Evolutionary conservation across 2,888 invertebrate genomes (phyloP).

Genomic region (Brachynemurus nebulosus): DNA sequence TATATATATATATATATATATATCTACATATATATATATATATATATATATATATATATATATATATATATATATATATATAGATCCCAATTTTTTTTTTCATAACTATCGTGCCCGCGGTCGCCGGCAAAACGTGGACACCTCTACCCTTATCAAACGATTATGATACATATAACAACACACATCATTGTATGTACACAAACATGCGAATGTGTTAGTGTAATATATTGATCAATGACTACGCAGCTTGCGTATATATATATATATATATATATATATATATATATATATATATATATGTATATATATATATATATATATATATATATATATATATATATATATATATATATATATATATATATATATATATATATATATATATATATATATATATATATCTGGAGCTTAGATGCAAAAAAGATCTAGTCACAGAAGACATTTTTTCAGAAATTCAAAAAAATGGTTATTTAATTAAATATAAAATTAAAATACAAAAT

Average conservation of each 20-base stretch:
- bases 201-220: background rate
- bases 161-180: too few species aligned
- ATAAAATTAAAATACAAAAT: too few species aligned
- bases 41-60: background rate
- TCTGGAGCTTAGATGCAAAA: too few species aligned
- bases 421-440: too few species aligned
- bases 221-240: background rate
- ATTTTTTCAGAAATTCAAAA: too few species aligned
- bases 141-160: too few species aligned
- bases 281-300: background rate
- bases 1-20: too few species aligned
- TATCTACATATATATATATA: too few species aligned
- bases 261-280: background rate
- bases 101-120: too few species aligned
- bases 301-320: background rate
- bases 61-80: background rate
- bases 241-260: background rate
- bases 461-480: too few species aligned
- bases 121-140: too few species aligned
- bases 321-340: background rate
- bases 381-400: background rate
- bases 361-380: background rate
- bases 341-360: background rate
- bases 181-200: background rate
- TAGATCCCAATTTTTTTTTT: too few species aligned